Conservation (phyloP, 2,113 vertebrate genomes). For the Atlantisia rogersi region DNA sequence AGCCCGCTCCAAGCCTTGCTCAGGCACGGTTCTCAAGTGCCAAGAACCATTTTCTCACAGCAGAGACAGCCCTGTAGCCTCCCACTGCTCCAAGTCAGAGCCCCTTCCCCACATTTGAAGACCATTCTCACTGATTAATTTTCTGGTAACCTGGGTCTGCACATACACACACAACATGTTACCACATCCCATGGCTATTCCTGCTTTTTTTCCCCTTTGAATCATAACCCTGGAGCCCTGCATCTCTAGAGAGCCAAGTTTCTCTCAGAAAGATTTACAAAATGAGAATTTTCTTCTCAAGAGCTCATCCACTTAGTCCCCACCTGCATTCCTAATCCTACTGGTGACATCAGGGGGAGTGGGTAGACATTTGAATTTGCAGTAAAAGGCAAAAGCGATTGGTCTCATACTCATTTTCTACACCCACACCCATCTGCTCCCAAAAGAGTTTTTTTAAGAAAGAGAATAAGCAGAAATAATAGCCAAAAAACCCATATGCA, state of each 20-base stretch:
- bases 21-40: neutral
- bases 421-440: neutral
- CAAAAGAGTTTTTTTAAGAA: neutral
- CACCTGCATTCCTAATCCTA: constrained; percentile 28
- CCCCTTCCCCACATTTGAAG: neutral
- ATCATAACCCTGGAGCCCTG: neutral
- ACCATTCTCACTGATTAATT: neutral
- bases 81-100: neutral
- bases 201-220: neutral
- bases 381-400: neutral
- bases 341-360: neutral
- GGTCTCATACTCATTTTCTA: neutral
- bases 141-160: rapidly evolving
- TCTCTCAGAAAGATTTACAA: constrained; percentile 40
- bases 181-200: neutral
- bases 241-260: neutral
- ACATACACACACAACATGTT: neutral
- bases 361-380: neutral
- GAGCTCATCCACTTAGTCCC: neutral
- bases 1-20: neutral
- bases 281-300: constrained; percentile 38
- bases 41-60: neutral
- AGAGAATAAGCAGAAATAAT: neutral
- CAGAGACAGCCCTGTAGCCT: neutral
- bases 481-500: neutral